Percentiles rank a stretch among this genome's conserved stretches.
phyloP scores from a whole-genome alignment of 2,113 vertebrate genomes.

The Lathamus discolor region DNA sequence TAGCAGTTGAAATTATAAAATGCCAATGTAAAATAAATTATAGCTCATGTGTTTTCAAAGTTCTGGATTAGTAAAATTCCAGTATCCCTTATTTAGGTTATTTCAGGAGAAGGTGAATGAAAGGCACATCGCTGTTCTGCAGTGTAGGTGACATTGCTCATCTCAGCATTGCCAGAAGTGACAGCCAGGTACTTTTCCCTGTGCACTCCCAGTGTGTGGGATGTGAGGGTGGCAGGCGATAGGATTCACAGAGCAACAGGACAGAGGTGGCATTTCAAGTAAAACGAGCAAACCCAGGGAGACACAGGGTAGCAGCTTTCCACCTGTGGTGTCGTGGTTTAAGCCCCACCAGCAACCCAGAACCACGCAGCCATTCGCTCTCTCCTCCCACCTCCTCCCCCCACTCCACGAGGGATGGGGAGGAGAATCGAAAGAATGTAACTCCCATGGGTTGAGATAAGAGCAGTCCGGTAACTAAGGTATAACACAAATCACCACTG shows the following conservation, averaged over 20 bases:
- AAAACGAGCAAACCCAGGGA: neutral
- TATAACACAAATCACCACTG: too few relatives aligned
- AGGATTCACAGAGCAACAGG: neutral
- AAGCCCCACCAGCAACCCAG: too few relatives aligned
- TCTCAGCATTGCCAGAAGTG: neutral
- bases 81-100: neutral
- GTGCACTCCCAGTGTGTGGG: too few relatives aligned
- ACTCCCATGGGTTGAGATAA: too few relatives aligned
- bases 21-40: neutral
- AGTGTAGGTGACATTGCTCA: fast-evolving
- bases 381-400: too few relatives aligned
- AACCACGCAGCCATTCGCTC: too few relatives aligned
- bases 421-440: too few relatives aligned
- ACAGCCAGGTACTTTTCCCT: neutral
- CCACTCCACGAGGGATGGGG: too few relatives aligned
- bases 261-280: neutral
- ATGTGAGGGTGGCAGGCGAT: neutral
- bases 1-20: neutral
- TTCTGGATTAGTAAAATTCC: neutral
- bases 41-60: neutral
- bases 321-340: neutral
- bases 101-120: neutral
- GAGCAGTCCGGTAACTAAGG: too few relatives aligned
- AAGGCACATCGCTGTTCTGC: neutral
- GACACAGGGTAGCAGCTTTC: neutral